Base-by-base conservation (phyloP, 2,888 invertebrate genomes). In the Volucella inanis region DNA sequence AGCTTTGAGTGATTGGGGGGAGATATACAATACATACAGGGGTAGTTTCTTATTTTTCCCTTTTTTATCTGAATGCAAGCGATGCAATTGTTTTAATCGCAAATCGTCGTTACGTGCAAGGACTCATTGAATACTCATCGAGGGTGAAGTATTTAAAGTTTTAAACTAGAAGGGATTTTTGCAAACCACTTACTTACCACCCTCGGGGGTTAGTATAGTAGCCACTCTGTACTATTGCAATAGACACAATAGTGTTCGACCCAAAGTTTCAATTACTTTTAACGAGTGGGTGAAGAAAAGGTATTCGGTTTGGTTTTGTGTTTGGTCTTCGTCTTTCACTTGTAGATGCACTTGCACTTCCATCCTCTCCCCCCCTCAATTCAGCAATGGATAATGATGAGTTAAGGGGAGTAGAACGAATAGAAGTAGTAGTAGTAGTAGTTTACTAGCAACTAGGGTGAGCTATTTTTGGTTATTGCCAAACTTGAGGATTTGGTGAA, bases 381-480 rank as follows among this genome's bases (percentile, higher is more conserved):
- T 15, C 50, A 67, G 54, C 62, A 67, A 67, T 52, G 72, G 64
- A 70, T 70, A 67, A 55, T 45, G 14, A 64, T 52, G 70, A 64
- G 62, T 55, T 2, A 11, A 4, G 0, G n/a, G 22, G n/a, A 8
- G 41, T 54, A 50, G 12, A 49, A 38, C 12, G 41, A 31, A 31
- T 31, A 6, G n/a, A n/a, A n/a, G 31, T 31, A 31, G 0, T 6
- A 31, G 31, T 31, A 31, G 0, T 31, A 31, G 31, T 31, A 31
- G 31, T 31, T 31, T 31, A 31, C 38, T 45, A 45, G 55, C 52
- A 38, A 52, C 18, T 55, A 65, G 74, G 65, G 74, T 55, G 50
- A 74, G 45, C 76, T 76, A 67, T 85, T 85, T 80, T 80, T n/a
- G 71, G 84, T 76, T 85, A 85, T 85, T 80, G 68, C 84, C 76